Percentiles rank a stretch among this genome's conserved stretches.
Evolutionary conservation across 2,888 invertebrate genomes (phyloP).

Genomic region (Blastobasis adustella): DNA sequence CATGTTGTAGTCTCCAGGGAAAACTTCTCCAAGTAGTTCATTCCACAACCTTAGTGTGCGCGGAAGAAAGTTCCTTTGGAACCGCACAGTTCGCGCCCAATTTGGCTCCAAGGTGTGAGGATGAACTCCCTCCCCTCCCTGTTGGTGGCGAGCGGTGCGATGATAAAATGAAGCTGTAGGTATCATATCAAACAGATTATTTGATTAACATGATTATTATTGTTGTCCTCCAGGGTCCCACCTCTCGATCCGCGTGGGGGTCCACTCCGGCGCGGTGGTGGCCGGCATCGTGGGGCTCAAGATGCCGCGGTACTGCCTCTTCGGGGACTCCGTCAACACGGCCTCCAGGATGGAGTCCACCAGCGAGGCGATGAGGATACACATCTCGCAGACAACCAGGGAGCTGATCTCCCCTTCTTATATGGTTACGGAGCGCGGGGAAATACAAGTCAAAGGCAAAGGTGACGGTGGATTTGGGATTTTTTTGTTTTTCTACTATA

Average conservation of each 20-base stretch:
- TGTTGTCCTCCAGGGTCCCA: conserved; percentile 79
- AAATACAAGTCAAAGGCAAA: conserved; percentile 93
- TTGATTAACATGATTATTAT: not conserved
- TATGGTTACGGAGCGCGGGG: conserved; percentile 84
- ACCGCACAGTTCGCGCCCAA: no score
- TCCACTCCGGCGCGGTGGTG: conserved; percentile 93
- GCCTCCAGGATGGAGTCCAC: conserved; percentile 96
- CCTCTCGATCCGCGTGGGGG: conserved; percentile 88
- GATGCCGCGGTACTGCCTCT: conserved; percentile 92
- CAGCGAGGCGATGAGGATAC: conserved; percentile 94
- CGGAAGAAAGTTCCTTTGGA: no score
- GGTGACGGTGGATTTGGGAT: conserved; percentile 60
- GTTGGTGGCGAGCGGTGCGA: no score
- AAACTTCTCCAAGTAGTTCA: no score
- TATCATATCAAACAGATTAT: no score
- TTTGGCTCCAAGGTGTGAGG: no score
- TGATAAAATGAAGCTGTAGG: no score
- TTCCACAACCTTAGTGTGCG: no score
- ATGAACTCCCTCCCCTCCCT: no score
- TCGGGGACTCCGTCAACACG: conserved; percentile 93
- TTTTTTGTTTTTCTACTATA: not conserved
- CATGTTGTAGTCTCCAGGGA: no score
- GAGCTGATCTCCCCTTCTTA: conserved; percentile 84
- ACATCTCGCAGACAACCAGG: conserved; percentile 92
- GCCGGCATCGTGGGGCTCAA: conserved; percentile 96